These are phyloP conservation scores for Hyperoplus lanceolatus DNA, from an alignment of 2,797 vertebrate genomes.

Conservation along the genomic window DNA sequence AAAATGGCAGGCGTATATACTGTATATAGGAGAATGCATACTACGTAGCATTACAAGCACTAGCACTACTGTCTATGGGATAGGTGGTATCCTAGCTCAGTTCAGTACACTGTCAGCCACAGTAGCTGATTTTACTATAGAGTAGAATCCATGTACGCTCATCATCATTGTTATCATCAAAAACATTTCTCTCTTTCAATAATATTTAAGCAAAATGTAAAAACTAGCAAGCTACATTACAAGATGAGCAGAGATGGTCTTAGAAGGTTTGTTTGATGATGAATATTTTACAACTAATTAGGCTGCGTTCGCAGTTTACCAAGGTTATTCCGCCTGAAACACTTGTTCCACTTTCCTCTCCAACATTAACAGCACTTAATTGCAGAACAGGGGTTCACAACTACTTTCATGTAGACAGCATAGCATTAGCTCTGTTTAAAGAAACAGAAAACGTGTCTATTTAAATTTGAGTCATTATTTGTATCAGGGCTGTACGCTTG, in stretches of 20 bases:
- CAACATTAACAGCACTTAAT: not conserved
- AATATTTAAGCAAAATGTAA: not conserved
- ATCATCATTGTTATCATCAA: not conserved
- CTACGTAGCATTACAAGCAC: no score
- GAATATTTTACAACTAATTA: slow-evolving; percentile 11
- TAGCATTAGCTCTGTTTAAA: not conserved
- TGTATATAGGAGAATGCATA: no score
- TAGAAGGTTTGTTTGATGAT: not conserved
- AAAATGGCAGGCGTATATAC: not conserved
- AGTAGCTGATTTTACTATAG: not conserved
- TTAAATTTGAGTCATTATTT: not conserved
- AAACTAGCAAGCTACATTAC: not conserved
- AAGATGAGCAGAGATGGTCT: not conserved
- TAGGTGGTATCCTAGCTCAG: not conserved
- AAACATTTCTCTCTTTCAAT: not conserved
- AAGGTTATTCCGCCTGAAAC: not conserved
- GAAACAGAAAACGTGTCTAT: not conserved
- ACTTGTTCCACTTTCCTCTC: not conserved
- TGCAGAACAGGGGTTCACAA: no score
- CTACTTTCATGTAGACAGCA: not conserved
- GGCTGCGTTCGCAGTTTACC: not conserved
- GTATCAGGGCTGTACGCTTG: no score
- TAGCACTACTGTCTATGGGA: not conserved
- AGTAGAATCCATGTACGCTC: not conserved
- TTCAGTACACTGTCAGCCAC: not conserved